These are phyloP conservation scores for Crotalus horridus DNA, from an alignment of 2,113 vertebrate species.

Conservation along the genomic window DNA sequence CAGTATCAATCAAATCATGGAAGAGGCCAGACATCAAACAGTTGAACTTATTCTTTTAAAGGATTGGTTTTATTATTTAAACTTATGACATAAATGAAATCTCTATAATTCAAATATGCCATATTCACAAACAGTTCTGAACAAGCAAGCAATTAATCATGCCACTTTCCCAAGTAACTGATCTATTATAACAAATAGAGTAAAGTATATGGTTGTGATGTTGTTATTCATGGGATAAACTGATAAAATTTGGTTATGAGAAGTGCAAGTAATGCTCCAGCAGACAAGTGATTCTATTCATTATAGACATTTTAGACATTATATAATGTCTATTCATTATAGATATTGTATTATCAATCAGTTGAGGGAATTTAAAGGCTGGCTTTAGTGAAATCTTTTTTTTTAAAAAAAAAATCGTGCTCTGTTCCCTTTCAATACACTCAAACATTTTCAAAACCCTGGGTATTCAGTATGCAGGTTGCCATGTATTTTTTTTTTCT, in stretches of 20 bases:
- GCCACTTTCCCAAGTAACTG: not conserved
- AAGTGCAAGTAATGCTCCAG: not conserved
- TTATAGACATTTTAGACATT: too few relatives aligned
- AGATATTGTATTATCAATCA: not conserved
- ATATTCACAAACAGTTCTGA: not conserved
- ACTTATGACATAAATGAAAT: not conserved
- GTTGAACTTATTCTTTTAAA: not conserved
- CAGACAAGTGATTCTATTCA: not conserved
- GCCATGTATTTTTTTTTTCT: not conserved
- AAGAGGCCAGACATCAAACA: not conserved
- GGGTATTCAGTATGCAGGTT: not conserved
- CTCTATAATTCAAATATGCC: not conserved
- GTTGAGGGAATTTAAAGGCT: not conserved
- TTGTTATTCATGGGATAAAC: not conserved
- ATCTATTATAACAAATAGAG: not conserved
- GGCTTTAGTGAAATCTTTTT: not conserved
- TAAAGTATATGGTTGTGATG: not conserved
- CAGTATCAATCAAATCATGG: not conserved
- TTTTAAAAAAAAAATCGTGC: not conserved
- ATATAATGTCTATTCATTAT: not conserved
- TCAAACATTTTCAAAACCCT: not conserved
- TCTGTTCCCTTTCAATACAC: not conserved
- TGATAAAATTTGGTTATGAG: not conserved
- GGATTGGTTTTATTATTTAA: not conserved
- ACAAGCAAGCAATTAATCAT: not conserved